phyloP scores from a whole-genome alignment of 2,113 vertebrate genomes.

The Brevimyrus niger region DNA sequence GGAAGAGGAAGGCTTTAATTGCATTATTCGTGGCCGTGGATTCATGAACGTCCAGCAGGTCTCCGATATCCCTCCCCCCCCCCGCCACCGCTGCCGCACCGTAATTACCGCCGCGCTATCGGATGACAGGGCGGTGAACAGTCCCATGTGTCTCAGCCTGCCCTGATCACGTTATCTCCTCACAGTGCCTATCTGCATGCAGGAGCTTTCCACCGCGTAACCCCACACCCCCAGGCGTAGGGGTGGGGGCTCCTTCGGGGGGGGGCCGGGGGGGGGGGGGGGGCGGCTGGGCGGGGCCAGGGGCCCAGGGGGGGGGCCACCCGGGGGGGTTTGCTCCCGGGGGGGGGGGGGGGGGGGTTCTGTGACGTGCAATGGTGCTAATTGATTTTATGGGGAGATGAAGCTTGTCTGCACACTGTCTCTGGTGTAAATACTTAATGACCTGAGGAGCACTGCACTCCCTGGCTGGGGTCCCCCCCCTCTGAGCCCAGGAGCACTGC shows the following conservation, averaged over 20 bases:
- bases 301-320: background rate
- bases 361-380: conserved; percentile 83
- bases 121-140: conserved; percentile 41
- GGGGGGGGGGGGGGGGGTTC: conserved; percentile 39
- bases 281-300: background rate
- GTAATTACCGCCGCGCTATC: conserved; percentile 47
- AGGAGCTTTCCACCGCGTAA: conserved; percentile 66
- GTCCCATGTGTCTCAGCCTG: conserved; percentile 62
- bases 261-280: background rate
- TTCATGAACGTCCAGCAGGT: conserved; percentile 49
- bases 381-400: conserved; percentile 93
- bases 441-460: conserved; percentile 64
- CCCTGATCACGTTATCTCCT: conserved; percentile 63
- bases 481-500: conserved; percentile 32
- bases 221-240: conserved; percentile 51
- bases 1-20: conserved; percentile 55
- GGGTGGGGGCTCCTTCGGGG: background rate
- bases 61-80: conserved; percentile 50
- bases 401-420: conserved; percentile 74
- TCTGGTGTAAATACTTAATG: conserved; percentile 98
- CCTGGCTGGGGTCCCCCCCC: conserved; percentile 50
- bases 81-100: conserved; percentile 20
- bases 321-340: conserved; percentile 18
- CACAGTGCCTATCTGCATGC: conserved; percentile 66
- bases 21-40: conserved; percentile 49